phyloP scores from a whole-genome alignment of 2,113 vertebrate species.

The Dicentrarchus labrax region DNA sequence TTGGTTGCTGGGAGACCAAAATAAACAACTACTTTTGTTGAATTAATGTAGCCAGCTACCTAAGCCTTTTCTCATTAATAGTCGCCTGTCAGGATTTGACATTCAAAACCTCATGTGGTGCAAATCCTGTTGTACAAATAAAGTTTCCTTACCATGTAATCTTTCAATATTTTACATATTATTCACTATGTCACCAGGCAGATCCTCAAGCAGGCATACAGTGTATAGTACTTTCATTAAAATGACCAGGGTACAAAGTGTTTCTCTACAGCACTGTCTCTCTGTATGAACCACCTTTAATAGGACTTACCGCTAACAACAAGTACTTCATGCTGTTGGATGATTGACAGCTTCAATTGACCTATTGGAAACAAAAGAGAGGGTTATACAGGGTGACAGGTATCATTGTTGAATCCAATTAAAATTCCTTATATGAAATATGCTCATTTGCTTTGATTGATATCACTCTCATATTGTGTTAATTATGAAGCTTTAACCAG shows the following conservation, averaged over 20 bases:
- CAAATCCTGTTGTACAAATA: not conserved
- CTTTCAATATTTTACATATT: not conserved
- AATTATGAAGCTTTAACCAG: not conserved
- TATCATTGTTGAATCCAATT: not conserved
- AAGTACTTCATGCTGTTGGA: constrained; percentile 65
- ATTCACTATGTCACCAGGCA: constrained; percentile 11
- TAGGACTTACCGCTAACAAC: constrained; percentile 76
- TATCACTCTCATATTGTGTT: not conserved
- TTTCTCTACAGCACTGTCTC: not conserved
- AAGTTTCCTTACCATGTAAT: not conserved
- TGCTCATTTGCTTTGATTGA: not conserved
- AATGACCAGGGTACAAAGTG: not conserved
- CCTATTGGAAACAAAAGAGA: constrained; percentile 60
- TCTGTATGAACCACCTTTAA: not conserved
- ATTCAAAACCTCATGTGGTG: not conserved
- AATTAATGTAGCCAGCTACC: constrained; percentile 31
- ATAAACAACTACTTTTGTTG: constrained; percentile 45
- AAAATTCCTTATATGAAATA: not conserved
- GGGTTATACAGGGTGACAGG: not conserved
- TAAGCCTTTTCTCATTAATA: not conserved
- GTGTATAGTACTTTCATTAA: not conserved
- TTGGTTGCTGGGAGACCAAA: constrained; percentile 61
- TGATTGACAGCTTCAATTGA: constrained; percentile 80
- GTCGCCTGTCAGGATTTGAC: not conserved
- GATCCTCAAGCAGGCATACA: not conserved